These are phyloP conservation scores for Lepidocolaptes lacrymiger DNA, from an alignment of 2,797 vertebrate genomes.

Conservation along the genomic window DNA sequence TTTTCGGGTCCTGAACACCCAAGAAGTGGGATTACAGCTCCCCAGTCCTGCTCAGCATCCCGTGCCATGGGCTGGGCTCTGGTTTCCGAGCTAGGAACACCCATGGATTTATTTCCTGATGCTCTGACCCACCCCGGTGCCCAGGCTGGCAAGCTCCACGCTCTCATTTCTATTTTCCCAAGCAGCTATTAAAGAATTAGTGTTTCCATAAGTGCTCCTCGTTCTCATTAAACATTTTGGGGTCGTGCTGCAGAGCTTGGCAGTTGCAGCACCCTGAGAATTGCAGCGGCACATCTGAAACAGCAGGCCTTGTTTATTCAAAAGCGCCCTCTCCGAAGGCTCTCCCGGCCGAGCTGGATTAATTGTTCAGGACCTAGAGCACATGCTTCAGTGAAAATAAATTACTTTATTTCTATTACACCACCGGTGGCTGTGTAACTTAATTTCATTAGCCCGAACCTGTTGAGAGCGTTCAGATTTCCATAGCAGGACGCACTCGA, in stretches of 20 bases:
- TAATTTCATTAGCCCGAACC: slow-evolving; percentile 99
- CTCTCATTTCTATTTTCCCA: background rate
- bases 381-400: slow-evolving; percentile 98
- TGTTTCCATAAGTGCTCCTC: slow-evolving; percentile 1
- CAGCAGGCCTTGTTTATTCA: slow-evolving; percentile 61
- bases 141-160: background rate
- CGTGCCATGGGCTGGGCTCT: background rate
- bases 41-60: background rate
- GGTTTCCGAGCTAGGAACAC: background rate
- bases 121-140: background rate
- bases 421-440: slow-evolving; percentile 89
- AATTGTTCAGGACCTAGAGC: slow-evolving; percentile 92
- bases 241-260: slow-evolving; percentile 7
- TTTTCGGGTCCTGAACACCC: background rate
- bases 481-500: slow-evolving; percentile 92
- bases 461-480: slow-evolving; percentile 94
- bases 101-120: background rate
- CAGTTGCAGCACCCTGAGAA: slow-evolving; percentile 55
- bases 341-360: slow-evolving; percentile 80
- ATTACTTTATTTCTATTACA: slow-evolving; percentile 97
- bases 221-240: background rate
- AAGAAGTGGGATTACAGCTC: background rate
- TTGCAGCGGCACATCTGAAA: slow-evolving; percentile 76
- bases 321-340: slow-evolving; percentile 60
- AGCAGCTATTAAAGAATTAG: slow-evolving; percentile 18